Conservation (phyloP, 2,797 vertebrate species). For the Poliocrania exsul region DNA sequence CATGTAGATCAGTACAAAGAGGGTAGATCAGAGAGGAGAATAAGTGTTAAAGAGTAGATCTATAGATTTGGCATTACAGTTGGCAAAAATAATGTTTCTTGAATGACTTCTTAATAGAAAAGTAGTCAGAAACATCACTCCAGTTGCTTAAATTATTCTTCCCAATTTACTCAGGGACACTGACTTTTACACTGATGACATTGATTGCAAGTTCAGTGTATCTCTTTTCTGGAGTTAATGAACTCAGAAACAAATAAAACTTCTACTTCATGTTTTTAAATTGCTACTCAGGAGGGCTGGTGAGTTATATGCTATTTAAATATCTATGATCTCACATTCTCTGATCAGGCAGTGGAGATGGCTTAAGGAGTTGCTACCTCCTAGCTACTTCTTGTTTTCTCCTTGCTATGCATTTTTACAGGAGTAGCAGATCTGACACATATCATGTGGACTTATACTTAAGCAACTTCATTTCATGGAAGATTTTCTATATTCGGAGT, state of each 20-base stretch:
- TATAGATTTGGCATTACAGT: not conserved
- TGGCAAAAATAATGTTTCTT: not conserved
- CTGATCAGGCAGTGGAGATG: not conserved
- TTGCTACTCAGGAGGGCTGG: not conserved
- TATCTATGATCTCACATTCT: not conserved
- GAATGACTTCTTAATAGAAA: not conserved
- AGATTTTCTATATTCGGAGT: not conserved
- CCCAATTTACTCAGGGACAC: not conserved
- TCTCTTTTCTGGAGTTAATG: not conserved
- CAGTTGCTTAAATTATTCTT: not conserved
- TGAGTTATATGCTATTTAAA: not conserved
- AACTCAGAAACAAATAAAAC: not conserved
- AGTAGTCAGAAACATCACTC: not conserved
- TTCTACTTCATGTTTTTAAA: not conserved
- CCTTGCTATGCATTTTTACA: not conserved
- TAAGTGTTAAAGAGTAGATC: not conserved
- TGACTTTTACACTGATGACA: not conserved
- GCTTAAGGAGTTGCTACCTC: not conserved
- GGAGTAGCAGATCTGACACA: not conserved
- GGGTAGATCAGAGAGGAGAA: not conserved
- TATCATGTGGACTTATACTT: not conserved
- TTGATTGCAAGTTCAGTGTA: not conserved
- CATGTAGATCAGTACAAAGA: not conserved
- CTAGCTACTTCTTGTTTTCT: not conserved
- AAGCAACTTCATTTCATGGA: not conserved